phyloP scores from a whole-genome alignment of 2,888 invertebrate genomes.

The Cantharis rufa region DNA sequence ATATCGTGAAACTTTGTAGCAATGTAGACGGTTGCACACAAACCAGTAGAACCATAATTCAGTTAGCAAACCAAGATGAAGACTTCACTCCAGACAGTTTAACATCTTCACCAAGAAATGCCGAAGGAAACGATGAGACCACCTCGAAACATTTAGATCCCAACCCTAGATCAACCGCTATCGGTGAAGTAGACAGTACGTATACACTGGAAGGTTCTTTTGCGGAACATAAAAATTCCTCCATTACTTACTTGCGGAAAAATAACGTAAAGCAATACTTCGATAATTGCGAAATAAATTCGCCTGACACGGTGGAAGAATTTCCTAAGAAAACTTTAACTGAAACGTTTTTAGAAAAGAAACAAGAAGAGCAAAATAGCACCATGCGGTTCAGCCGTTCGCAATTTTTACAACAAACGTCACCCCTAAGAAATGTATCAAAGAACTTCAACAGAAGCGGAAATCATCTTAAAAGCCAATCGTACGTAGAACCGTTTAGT shows the following conservation, averaged over 20 bases:
- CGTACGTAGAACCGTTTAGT: conserved; percentile 22
- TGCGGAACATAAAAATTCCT: background rate
- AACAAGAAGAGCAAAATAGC: conserved; percentile 18
- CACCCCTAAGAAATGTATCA: conserved; percentile 26
- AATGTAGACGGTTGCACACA: conserved; percentile 54
- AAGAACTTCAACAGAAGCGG: background rate
- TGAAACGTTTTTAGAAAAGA: conserved; percentile 41
- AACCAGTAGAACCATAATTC: conserved; percentile 63
- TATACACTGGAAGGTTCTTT: background rate
- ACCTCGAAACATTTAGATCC: background rate
- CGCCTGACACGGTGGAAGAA: background rate
- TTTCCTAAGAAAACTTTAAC: conserved; percentile 39
- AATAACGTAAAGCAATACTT: conserved; percentile 19
- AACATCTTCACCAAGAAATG: conserved; percentile 37
- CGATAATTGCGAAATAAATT: background rate
- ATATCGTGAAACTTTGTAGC: background rate
- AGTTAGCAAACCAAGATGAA: conserved; percentile 53
- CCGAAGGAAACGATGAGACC: background rate
- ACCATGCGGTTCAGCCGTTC: background rate
- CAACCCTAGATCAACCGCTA: background rate
- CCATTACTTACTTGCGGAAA: conserved; percentile 13
- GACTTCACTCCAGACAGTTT: conserved; percentile 49
- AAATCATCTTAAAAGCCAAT: conserved; percentile 31
- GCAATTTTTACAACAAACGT: conserved; percentile 31
- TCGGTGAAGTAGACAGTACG: background rate